Conservation (phyloP, 2,888 invertebrate genomes). For the Vannuccia rotundouncinata region DNA sequence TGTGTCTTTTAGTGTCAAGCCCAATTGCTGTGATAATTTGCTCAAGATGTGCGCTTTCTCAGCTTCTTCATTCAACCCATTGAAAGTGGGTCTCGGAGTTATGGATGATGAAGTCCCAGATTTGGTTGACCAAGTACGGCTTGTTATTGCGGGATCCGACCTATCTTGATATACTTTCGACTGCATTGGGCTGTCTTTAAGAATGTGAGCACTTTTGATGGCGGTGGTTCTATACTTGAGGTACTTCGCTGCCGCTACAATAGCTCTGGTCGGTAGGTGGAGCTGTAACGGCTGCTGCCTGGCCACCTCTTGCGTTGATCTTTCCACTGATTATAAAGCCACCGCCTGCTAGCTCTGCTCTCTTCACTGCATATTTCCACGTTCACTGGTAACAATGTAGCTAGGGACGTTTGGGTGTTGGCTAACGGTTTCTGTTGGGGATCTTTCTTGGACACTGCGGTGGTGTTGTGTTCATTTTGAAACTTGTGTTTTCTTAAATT, state of each 20-base stretch:
- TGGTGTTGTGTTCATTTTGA: background rate
- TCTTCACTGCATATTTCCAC: background rate
- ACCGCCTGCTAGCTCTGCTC: background rate
- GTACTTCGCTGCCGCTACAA: background rate
- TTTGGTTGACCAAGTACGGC: background rate
- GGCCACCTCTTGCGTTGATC: background rate
- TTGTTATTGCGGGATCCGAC: background rate
- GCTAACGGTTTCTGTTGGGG: background rate
- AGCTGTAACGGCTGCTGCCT: background rate
- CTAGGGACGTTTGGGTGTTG: background rate
- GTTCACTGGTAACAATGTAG: background rate
- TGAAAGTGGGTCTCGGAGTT: background rate
- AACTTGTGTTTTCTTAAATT: background rate
- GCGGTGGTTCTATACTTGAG: background rate
- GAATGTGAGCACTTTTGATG: background rate
- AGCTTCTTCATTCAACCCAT: background rate
- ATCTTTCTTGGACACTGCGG: background rate
- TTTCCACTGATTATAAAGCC: background rate
- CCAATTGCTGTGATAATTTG: background rate
- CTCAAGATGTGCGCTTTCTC: background rate
- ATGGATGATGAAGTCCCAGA: background rate
- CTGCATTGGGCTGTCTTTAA: background rate
- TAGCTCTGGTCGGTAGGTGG: background rate
- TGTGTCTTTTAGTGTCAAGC: no score
- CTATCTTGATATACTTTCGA: background rate